A percentile compares a stretch with the other conserved stretches of the same genome.
Evolutionary conservation across 2,888 invertebrate species (phyloP).

Genomic region (Cantharis flavilabris): DNA sequence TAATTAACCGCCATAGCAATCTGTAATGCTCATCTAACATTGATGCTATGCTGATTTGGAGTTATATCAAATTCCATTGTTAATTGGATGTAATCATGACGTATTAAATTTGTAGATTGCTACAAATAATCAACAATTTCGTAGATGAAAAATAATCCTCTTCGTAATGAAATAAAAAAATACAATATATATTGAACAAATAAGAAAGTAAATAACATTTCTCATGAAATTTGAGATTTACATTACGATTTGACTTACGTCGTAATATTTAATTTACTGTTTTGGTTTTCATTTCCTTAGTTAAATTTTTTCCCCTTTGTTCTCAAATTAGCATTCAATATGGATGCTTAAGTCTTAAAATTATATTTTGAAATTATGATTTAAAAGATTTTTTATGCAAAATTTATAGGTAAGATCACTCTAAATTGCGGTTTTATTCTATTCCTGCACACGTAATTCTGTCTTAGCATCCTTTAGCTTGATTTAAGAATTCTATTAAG

Average conservation of each 20-base stretch:
- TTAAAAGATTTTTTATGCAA: slow-evolving; percentile 18
- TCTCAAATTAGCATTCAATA: not conserved
- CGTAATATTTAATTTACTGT: not conserved
- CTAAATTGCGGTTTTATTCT: slow-evolving; percentile 27
- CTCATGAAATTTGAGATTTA: not conserved
- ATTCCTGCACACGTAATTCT: slow-evolving; percentile 39
- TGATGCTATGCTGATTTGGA: not conserved
- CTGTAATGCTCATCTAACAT: not conserved
- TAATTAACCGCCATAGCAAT: not conserved
- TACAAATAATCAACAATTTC: not conserved
- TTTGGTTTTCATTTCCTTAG: not conserved
- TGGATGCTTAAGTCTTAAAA: not conserved
- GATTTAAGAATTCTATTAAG: slow-evolving; percentile 54
- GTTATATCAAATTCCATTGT: not conserved
- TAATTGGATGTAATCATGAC: not conserved
- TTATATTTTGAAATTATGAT: slow-evolving; percentile 6
- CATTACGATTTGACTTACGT: not conserved
- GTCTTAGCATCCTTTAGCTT: slow-evolving; percentile 43
- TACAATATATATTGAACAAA: not conserved
- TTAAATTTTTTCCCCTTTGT: not conserved
- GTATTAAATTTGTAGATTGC: not conserved
- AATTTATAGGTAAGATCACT: slow-evolving; percentile 25
- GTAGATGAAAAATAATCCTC: not conserved
- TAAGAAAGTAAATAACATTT: not conserved
- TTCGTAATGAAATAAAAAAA: not conserved